Evolutionary conservation across 2,797 vertebrate species (phyloP).

Genomic region (Vireo griseus): DNA sequence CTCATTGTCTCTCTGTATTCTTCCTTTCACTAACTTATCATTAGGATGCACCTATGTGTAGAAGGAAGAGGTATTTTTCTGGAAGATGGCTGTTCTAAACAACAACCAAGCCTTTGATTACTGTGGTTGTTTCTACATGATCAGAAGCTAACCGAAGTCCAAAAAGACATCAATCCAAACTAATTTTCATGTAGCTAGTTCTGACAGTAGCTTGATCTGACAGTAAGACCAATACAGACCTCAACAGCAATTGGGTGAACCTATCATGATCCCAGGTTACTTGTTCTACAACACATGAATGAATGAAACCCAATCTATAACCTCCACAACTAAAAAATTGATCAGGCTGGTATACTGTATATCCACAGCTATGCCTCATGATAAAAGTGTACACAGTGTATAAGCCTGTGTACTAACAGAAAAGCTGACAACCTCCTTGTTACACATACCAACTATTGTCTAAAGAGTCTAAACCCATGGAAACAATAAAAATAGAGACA

Average conservation of each 20-base stretch:
- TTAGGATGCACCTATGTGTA: not conserved
- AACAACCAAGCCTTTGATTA: not conserved
- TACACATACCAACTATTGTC: not conserved
- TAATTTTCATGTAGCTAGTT: not conserved
- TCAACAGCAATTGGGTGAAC: not conserved
- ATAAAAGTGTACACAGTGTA: not conserved
- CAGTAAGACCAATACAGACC: not conserved
- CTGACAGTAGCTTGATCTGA: not conserved
- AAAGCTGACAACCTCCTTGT: not conserved
- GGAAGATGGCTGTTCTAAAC: not conserved
- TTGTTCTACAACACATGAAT: not conserved
- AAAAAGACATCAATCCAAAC: not conserved
- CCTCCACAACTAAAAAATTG: not conserved
- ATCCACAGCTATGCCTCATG: not conserved
- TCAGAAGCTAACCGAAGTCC: not conserved
- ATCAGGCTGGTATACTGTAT: too few relatives aligned
- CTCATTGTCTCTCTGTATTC: not conserved
- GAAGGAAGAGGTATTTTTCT: not conserved
- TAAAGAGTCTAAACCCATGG: not conserved
- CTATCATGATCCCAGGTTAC: not conserved
- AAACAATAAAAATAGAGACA: not conserved
- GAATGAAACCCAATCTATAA: not conserved
- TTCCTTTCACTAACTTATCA: conserved; percentile 70
- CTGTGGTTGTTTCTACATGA: not conserved
- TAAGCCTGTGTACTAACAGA: not conserved